Base-by-base conservation (phyloP, 1,140 invertebrate species). In the Papilio polyxenes region DNA sequence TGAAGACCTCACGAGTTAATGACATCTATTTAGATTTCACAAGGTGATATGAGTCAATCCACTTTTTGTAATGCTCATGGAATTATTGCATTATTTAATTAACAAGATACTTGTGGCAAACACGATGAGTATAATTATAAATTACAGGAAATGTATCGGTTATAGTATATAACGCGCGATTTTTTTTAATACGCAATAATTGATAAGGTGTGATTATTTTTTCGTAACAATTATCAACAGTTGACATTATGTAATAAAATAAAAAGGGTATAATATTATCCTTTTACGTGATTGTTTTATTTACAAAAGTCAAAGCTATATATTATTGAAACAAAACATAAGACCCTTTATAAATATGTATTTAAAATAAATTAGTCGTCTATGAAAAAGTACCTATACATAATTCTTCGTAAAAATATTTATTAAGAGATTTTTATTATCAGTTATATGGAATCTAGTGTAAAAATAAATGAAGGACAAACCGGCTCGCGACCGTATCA, bases 391-490 rank as follows among this genome's bases (percentile, higher is more conserved):
- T 53, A n/a, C n/a, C n/a, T n/a, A 53, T 13, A 53, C 15, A n/a
- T 3, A 59, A 59, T 59, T 44, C n/a, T 62, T 62, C 8, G 7
- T 62, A 7, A 40, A 72, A 7, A 17, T 72, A 72, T 69, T 65
- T 13, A 31, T 7, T 37, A 72, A 72, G 10, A 40, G 13, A 72
- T 37, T 37, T 37, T 37, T 13, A 37, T 72, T 37, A 40, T 72
- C 65, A 37, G 23, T 69, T 15, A 65, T 65, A 31, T 31, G 10
- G 62, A 65, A 40, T 72, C 65, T 72, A 72, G 62, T 37, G 48
- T 44, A 80, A 79, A 79, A 79, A 51, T 69, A 80, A 44, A 80
- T n/a, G 78, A 80, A 80, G 78, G 78, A 80, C 78, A 80, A 40
- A 80, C 40, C 51, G 77, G 13, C 5, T 40, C 37, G n/a, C n/a